Base-by-base conservation (phyloP, 2,888 invertebrate genomes). In the Drosophila imparisetae region DNA sequence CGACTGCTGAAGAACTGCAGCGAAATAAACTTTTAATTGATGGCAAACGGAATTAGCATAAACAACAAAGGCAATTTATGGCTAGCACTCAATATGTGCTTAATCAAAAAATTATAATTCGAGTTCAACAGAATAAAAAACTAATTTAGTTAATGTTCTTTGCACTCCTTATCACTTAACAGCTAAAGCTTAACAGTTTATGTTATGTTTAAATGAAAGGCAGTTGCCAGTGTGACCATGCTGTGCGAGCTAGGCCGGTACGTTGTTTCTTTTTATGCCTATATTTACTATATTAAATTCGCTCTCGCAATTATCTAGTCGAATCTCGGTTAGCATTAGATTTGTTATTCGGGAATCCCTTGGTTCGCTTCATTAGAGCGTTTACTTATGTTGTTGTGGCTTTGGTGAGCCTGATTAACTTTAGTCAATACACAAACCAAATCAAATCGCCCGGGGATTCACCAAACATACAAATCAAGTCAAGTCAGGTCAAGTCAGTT, bases 371-470 rank as follows among this genome's bases (percentile, higher is more conserved):
- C 67, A 81, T 80, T 86, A 57, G 58, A 71, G 49, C 38, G 48
- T 50, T 78, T 45, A 58, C 70, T 80, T 55, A 32, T 67, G 71
- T 62, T 66, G 63, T 42, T 65, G 63, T 48, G 68, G 63, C 63
- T 70, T 78, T 76, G 57, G 30, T 50, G 40, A 34, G 72, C 15
- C 66, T 77, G 69, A 73, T 80, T 80, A 73, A 72, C 53, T 81
- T 81, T 63, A 29, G 73, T 65, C 73, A 63, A 80, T 73, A 70
- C 58, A 61, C 40, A 34, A 75, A n/a, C 53, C 59, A 55, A 64
- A 67, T 58, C 71, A 45, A 24, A 45, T 45, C 15, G 15, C 45
- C 15, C 24, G 45, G 24, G 45, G 45, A 45, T 24, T 24, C 45
- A 8, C 8, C 24, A 45, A 45, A 24, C 45, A 45, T 15, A 60